These are phyloP conservation scores for Calypte anna DNA, from an alignment of 2,113 vertebrate species.

Conservation along the genomic window DNA sequence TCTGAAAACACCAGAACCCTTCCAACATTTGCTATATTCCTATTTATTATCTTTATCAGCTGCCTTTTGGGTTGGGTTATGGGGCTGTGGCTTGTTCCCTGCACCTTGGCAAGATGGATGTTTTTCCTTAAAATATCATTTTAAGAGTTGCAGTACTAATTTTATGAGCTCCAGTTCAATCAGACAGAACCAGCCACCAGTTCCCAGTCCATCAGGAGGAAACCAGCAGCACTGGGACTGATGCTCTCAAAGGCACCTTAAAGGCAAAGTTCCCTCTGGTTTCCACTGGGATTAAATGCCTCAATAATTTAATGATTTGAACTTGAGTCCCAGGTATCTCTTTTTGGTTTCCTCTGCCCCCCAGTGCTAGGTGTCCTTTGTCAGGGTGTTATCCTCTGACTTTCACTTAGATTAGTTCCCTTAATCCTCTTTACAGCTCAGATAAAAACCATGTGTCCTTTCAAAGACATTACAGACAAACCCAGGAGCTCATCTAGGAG, in stretches of 20 bases:
- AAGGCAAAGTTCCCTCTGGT: no score
- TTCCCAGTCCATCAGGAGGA: accelerated
- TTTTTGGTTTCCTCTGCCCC: not conserved
- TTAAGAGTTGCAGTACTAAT: not conserved
- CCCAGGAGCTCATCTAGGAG: not conserved
- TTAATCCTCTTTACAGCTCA: not conserved
- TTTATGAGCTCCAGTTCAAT: accelerated
- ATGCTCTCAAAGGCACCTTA: not conserved
- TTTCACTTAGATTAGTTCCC: not conserved
- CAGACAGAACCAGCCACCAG: not conserved
- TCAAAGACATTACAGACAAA: not conserved
- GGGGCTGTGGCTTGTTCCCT: accelerated
- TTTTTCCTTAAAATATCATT: not conserved
- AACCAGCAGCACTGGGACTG: accelerated
- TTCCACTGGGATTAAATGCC: not conserved
- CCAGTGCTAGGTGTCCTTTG: not conserved
- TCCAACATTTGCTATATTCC: no score
- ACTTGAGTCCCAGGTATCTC: not conserved
- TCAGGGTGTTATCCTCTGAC: not conserved
- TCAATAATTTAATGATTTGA: accelerated
- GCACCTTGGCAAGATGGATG: accelerated
- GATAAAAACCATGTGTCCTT: not conserved
- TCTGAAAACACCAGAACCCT: not conserved
- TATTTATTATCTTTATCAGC: no score
- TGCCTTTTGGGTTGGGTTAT: not conserved